Base-by-base conservation (phyloP, 30 jellyfish, hydroid and myxozoan species). In the Aurelia sp. region DNA sequence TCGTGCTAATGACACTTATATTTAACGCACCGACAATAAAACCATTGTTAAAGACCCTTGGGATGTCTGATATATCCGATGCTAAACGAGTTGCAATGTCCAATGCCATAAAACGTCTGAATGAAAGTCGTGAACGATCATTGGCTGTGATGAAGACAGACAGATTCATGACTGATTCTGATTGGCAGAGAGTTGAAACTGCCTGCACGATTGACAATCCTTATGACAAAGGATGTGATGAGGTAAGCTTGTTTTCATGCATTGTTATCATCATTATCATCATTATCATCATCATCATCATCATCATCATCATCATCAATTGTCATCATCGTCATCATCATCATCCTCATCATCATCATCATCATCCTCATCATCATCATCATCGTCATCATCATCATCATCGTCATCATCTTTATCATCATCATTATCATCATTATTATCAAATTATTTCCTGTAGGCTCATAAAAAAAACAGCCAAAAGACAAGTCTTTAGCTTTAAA, bases 61-160 rank as follows among this genome's bases (percentile, higher is more conserved):
- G 97, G 53, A 92, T 92, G 98, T 92, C 98, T 3, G 97, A 92
- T 53, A 87, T 92, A 62, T 92, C 98, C 3, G 98, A 92, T 27
- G 89, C 98, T 5, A 92, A 87, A 67, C 91, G 90, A 16, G 90
- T 87, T 55, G 92, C 98, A 5, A 92, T 92, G 98, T 88, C 86
- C 58, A 92, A 92, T 71, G 98, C 98, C 11, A 87, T 92, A 52
- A 82, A 76, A 35, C 95, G 86, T 33, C 60, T 92, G 71, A 77
- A 87, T 63, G 91, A 92, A 27, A 79, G 86, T 41, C 92, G 85
- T 30, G 96, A 86, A 33, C 92, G 89, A 55, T 82, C 98, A 59
- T 60, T 92, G 79, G 79, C 96, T 52, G 79, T 84, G 18, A 81
- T 92, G 96, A 92, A 92, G 65, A 92, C 98, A 13, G 98, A 92